Evolutionary conservation across 2,113 vertebrate genomes (phyloP), one percentile per base, ranked within the genome.

Genomic region (Callopanchax toddi): DNA sequence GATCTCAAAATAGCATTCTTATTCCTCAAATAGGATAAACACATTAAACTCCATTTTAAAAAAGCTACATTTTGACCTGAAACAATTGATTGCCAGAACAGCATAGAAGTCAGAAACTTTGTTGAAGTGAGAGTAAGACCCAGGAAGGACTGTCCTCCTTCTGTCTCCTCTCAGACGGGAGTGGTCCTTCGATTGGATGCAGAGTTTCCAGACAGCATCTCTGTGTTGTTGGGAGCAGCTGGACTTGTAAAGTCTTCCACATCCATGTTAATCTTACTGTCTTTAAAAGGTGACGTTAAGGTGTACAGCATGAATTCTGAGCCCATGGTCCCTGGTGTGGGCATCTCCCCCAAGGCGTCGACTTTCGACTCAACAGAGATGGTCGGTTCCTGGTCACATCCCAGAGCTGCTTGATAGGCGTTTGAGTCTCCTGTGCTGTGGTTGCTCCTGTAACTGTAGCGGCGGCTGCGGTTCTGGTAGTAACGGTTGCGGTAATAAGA

Each of bases 291-390:
- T 0, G 83, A 79, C 3, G 76, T 43, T 15, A 88, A 42, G 3
- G 87, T 34, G 61, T 89, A 91, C 21, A 89, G 72, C 84, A 84
- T 73, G 25, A 89, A 89, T 52, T 87, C 89, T 1, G 88, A 71
- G 9, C 61, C 66, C 18, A 77, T 25, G 0, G 69, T 40, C 56
- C 58, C 21, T 10, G 82, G 44, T 0, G 74, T 13, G 0, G 77
- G 59, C 68, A 85, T 57, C 39, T 69, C 71, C 9, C 67, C 40
- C 58, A 82, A n/a, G 23, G 52, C 15, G 4, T 17, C 17, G 7
- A 74, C 40, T 66, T 89, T 89, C 44, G 81, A 67, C 7, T 80
- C 87, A 0, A 51, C 18, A 0, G 81, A 76, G 51, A 87, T 36
- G 32, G 71, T 68, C 1, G 43, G 65, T 26, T 86, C 86, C 16